Percentiles rank a stretch among this genome's conserved stretches.
These are phyloP conservation scores for Micrasema minimum DNA, from an alignment of 1,140 invertebrate species.

Conservation along the genomic window DNA sequence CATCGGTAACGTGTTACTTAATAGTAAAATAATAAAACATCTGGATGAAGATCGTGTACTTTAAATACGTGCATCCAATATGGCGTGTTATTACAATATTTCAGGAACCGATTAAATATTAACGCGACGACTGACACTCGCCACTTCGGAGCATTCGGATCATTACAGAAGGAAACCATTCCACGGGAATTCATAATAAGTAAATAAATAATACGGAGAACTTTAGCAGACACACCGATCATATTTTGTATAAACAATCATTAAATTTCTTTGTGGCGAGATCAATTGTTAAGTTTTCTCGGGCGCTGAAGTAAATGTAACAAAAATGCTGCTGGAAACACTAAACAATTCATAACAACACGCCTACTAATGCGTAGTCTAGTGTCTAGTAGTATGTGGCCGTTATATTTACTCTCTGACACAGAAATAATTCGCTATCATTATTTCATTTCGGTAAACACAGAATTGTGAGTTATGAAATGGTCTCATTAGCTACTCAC, in stretches of 20 bases:
- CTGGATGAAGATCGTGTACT: slow-evolving; percentile 43
- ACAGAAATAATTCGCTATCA: background rate
- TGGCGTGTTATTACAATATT: slow-evolving; percentile 69
- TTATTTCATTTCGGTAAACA: slow-evolving; percentile 23
- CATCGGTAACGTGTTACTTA: slow-evolving; percentile 33
- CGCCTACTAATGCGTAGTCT: too few relatives aligned
- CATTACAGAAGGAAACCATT: slow-evolving; percentile 44
- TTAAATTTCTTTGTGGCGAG: slow-evolving; percentile 21
- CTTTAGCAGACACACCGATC: slow-evolving; percentile 47
- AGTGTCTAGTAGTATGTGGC: slow-evolving; percentile 9
- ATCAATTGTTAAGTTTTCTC: slow-evolving; percentile 23
- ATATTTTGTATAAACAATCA: slow-evolving; percentile 49
- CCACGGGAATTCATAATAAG: slow-evolving; percentile 28
- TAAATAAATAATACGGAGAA: slow-evolving; percentile 38
- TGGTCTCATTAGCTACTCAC: slow-evolving; percentile 9
- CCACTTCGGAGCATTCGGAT: slow-evolving; percentile 50
- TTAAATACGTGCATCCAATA: slow-evolving; percentile 44
- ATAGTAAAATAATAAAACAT: slow-evolving; percentile 46
- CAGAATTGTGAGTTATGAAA: slow-evolving; percentile 1
- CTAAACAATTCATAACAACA: too few relatives aligned
- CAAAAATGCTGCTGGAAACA: slow-evolving; percentile 2
- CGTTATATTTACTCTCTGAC: slow-evolving; percentile 3
- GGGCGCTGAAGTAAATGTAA: slow-evolving; percentile 13
- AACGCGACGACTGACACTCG: slow-evolving; percentile 67
- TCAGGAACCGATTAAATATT: slow-evolving; percentile 71